These are phyloP conservation scores for Cyanoderma ruficeps DNA, from an alignment of 2,113 vertebrate species.

Conservation along the genomic window DNA sequence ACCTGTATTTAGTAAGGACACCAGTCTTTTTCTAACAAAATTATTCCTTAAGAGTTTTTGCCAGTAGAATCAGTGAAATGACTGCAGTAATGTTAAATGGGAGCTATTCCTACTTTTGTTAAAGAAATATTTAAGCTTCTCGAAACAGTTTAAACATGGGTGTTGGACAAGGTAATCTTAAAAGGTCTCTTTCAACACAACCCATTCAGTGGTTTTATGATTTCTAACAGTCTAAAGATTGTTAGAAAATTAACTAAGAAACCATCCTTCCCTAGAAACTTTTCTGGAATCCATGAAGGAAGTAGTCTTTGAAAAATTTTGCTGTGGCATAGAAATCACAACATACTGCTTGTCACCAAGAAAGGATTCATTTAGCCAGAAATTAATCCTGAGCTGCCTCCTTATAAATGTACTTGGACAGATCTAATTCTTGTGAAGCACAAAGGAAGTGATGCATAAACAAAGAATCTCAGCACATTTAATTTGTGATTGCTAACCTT, in stretches of 20 bases:
- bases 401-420: neutral
- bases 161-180: neutral
- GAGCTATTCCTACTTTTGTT: neutral
- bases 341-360: neutral
- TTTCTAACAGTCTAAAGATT: neutral
- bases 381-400: neutral
- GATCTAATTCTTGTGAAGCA: neutral
- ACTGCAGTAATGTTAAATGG: neutral
- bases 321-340: neutral
- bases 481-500: neutral
- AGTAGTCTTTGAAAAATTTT: neutral
- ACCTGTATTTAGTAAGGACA: neutral
- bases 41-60: neutral
- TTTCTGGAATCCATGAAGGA: neutral
- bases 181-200: neutral
- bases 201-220: neutral
- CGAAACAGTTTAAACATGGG: neutral
- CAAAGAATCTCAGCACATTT: neutral
- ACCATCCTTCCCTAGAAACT: neutral
- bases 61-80: neutral
- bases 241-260: neutral
- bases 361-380: constrained; percentile 26
- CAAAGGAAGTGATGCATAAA: constrained; percentile 8
- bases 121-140: neutral
- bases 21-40: neutral